phyloP scores from a whole-genome alignment of 2,888 invertebrate species.

The Sarcophaga carnaria region DNA sequence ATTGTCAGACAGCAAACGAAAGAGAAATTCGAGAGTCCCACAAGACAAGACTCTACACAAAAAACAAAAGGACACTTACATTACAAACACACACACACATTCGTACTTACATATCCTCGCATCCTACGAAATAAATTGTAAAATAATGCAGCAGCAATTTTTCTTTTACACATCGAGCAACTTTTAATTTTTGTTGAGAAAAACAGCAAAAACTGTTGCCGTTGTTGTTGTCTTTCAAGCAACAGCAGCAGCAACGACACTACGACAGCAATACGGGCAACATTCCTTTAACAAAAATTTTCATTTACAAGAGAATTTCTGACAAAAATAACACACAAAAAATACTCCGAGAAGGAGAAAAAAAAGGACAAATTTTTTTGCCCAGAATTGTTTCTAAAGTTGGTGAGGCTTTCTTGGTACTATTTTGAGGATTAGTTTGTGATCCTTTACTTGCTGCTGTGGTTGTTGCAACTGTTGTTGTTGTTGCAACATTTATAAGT shows the following conservation, averaged over 20 bases:
- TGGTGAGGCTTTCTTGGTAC: not conserved
- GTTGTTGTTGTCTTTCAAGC: not conserved
- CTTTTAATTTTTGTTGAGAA: slow-evolving; percentile 36
- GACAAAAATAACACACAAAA: not conserved
- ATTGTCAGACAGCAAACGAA: slow-evolving; percentile 49
- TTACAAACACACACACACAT: not conserved
- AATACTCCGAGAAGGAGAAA: not conserved
- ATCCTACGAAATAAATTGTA: slow-evolving; percentile 28
- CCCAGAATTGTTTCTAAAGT: not conserved
- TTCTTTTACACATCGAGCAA: slow-evolving; percentile 11
- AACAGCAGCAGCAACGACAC: not conserved
- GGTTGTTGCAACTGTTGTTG: slow-evolving; percentile 16
- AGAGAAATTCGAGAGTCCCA: slow-evolving; percentile 10
- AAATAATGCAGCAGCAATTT: slow-evolving; percentile 55
- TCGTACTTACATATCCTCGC: not conserved
- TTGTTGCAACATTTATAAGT: slow-evolving; percentile 44
- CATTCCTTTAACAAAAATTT: not conserved
- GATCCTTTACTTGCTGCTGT: not conserved
- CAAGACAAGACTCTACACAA: slow-evolving; percentile 4
- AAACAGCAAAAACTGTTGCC: not conserved
- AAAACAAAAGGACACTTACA: not conserved
- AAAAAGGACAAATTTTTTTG: not conserved
- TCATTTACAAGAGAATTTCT: slow-evolving; percentile 1
- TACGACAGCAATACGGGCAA: not conserved
- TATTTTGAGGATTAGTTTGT: slow-evolving; percentile 31